Base-by-base conservation (phyloP, 2,113 vertebrate species). In the Piaya cayana region DNA sequence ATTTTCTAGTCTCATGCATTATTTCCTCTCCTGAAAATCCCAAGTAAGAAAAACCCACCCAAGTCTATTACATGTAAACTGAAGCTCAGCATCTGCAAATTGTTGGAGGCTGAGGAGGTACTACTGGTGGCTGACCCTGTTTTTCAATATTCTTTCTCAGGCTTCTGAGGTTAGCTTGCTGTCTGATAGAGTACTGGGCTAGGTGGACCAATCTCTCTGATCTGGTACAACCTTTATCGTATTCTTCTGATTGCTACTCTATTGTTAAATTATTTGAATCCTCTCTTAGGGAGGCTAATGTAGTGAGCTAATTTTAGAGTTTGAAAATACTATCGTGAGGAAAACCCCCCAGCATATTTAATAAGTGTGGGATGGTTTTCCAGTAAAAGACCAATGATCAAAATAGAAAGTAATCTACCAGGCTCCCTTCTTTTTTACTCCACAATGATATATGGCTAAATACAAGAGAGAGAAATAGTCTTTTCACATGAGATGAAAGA, bases 21-120 rank as follows among this genome's bases (percentile, higher is more conserved):
- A 84, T 95, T 82, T 52, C 77, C 71, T 88, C 55, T 90, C 37
- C 55, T 77, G 82, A 87, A 93, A 95, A 86, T 34, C 6, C 17
- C 16, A 84, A 56, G 17, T n/a, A 88, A 75, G 30, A 43, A 83
- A 82, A 89, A 52, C 5, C 4, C 68, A 47, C 43, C 6, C 29
- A 42, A 8, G 22, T 64, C 82, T 92, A 37, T 58, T 56, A 60
- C 29, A 39, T 25, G 32, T n/a, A 81, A 92, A 83, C 55, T 32
- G 79, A 77, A 90, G 68, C 52, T 89, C 74, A 82, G 70, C 22
- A 59, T 39, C 50, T 86, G 82, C 34, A 86, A 77, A 86, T 29
- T 77, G 20, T 14, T 74, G 85, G 34, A 87, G n/a, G 14, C 70
- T 85, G 62, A 56, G 25, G 15, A 14, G 4, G 4, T 82, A 13